phyloP scores from a whole-genome alignment of 2,888 invertebrate species.

The Diarsia brunnea region DNA sequence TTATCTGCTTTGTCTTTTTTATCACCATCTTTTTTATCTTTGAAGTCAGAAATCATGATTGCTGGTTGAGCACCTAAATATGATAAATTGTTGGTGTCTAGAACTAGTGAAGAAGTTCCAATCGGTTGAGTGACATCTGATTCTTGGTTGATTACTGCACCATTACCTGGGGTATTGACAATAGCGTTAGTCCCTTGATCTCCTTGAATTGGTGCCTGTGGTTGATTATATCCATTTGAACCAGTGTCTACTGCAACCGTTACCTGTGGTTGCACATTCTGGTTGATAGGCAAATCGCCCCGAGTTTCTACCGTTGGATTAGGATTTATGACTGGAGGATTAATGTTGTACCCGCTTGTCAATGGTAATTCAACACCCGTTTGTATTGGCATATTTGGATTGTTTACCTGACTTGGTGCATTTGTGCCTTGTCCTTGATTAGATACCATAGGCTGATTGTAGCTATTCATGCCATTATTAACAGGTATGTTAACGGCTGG shows the following conservation, averaged over 20 bases:
- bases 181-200: conserved; percentile 11
- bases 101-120: conserved; percentile 10
- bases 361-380: conserved; percentile 9
- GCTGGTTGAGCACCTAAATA: conserved; percentile 52
- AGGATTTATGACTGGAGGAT: conserved; percentile 34
- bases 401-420: conserved; percentile 3
- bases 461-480: conserved; percentile 12
- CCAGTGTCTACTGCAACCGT: neutral
- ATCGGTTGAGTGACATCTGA: conserved; percentile 9
- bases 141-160: conserved; percentile 19
- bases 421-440: conserved; percentile 15
- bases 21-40: conserved; percentile 30
- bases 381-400: conserved; percentile 24
- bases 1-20: conserved; percentile 20
- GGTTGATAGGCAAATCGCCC: neutral
- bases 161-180: conserved; percentile 19
- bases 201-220: conserved; percentile 12
- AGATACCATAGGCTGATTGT: conserved; percentile 27
- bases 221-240: conserved; percentile 13
- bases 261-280: conserved; percentile 17
- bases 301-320: conserved; percentile 20
- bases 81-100: conserved; percentile 39
- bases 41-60: conserved; percentile 57
- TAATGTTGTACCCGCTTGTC: conserved; percentile 9
- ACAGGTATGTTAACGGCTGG: conserved; percentile 4